Conservation (phyloP, 1,140 invertebrate genomes). For the Dendroctonus ponderosae region DNA sequence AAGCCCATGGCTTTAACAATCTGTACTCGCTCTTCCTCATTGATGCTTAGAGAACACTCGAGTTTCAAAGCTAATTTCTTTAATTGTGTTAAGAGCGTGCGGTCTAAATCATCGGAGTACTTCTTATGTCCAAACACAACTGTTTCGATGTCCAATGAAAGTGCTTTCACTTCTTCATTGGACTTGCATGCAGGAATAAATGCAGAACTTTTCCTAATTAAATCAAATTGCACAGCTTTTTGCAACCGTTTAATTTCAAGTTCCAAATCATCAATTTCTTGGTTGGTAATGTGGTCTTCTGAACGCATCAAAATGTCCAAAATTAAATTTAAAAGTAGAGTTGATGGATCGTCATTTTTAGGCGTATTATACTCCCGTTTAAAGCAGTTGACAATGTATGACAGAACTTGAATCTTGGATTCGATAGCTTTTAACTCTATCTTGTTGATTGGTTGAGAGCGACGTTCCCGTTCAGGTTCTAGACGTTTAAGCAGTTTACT, state of each 20-base stretch:
- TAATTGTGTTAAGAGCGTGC: no score
- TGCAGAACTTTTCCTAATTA: slow-evolving; percentile 13
- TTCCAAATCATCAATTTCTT: slow-evolving; percentile 45
- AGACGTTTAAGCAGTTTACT: slow-evolving; percentile 4
- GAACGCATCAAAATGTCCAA: slow-evolving; percentile 39
- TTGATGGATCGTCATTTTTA: no score
- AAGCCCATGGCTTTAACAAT: slow-evolving; percentile 64
- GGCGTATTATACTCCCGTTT: background rate
- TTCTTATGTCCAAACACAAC: no score
- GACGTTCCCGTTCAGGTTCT: slow-evolving; percentile 11
- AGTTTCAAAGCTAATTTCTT: no score
- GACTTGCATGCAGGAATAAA: no score
- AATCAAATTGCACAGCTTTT: slow-evolving; percentile 36
- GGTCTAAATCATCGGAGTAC: no score
- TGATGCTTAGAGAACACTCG: slow-evolving; percentile 43
- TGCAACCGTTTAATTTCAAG: slow-evolving; percentile 41
- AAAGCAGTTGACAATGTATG: slow-evolving; percentile 9
- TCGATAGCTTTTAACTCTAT: slow-evolving; percentile 33
- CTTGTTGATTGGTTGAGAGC: slow-evolving; percentile 35
- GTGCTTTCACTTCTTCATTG: no score
- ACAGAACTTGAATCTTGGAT: slow-evolving; percentile 37
- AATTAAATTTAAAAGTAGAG: no score
- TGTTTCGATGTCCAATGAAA: no score
- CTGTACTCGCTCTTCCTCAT: slow-evolving; percentile 56
- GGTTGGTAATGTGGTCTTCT: slow-evolving; percentile 51